Percentiles rank a stretch among this genome's conserved stretches.
Evolutionary conservation across 2,888 invertebrate genomes (phyloP).

Genomic region (Macrosiphum euphorbiae): DNA sequence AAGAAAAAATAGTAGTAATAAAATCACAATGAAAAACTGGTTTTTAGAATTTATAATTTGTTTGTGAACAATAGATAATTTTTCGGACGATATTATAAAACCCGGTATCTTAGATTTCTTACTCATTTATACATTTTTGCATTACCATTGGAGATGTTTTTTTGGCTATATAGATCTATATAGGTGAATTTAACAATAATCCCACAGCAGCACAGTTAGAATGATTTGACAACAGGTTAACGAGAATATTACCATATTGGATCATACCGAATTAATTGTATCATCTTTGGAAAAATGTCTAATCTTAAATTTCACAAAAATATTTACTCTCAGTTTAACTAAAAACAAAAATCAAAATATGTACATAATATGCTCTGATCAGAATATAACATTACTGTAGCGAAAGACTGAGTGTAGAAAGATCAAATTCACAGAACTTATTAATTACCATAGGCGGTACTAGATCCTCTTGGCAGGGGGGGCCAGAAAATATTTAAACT

Average conservation of each 20-base stretch:
- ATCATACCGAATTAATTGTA: neutral
- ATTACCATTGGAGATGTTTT: neutral
- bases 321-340: neutral
- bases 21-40: neutral
- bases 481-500: too few relatives aligned
- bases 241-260: neutral
- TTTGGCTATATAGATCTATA: neutral
- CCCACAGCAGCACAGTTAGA: neutral
- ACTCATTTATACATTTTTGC: neutral
- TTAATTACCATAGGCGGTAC: neutral
- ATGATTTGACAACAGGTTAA: neutral
- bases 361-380: neutral
- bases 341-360: neutral
- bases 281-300: neutral
- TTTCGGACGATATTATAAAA: neutral
- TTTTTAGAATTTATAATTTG: neutral
- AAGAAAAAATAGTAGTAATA: neutral
- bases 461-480: too few relatives aligned
- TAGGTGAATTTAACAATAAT: neutral
- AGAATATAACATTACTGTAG: neutral
- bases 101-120: neutral
- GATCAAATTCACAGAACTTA: neutral
- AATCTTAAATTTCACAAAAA: neutral
- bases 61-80: neutral
- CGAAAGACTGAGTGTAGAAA: neutral